Base-by-base conservation (phyloP, 2,113 vertebrate species). In the Isichthys henryi region DNA sequence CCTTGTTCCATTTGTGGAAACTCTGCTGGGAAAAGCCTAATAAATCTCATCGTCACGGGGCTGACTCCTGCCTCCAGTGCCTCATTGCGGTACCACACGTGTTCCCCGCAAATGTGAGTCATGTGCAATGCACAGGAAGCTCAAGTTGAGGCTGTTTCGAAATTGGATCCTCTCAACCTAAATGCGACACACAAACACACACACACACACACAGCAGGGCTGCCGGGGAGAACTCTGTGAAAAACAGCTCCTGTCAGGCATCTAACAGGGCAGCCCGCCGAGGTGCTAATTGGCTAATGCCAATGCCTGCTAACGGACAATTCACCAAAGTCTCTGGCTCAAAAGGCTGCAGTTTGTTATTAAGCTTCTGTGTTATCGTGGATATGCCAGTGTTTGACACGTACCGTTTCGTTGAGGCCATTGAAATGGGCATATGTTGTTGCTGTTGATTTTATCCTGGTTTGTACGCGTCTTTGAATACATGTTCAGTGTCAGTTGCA, bases 1-100 rank as follows among this genome's bases (percentile, higher is more conserved):
- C 74, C 74, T 80, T 80, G 74, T 80, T 80, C 74, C 74, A 43
- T 80, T 80, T 80, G 74, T 35, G 74, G 74, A 43, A 80, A 39
- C 13, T 77, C 70, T 43, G 27, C 13, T 80, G 35, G 35, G 74
- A 80, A 80, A 19, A 80, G 31, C 74, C 35, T 80, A 80, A 74
- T 35, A 74, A 74, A 80, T 80, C 35, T 35, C 35, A 2, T 43
- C 35, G 74, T 80, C 74, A 80, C 5, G 6, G 74, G 74, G 74
- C 35, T 6, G 74, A 39, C 31, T 80, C 35, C 5, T 43, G 74
- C 17, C 35, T 80, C 35, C 74, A 39, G 74, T n/a, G 15, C 35
- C 74, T 43, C 35, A 3, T 35, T 80, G 35, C 17, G 74, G 35
- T 19, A 35, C 39, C 35, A 43, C 35, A 17, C 13, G 74, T 80